Conservation (phyloP, 2,113 vertebrate genomes). For the Gallinago jamesoni region DNA sequence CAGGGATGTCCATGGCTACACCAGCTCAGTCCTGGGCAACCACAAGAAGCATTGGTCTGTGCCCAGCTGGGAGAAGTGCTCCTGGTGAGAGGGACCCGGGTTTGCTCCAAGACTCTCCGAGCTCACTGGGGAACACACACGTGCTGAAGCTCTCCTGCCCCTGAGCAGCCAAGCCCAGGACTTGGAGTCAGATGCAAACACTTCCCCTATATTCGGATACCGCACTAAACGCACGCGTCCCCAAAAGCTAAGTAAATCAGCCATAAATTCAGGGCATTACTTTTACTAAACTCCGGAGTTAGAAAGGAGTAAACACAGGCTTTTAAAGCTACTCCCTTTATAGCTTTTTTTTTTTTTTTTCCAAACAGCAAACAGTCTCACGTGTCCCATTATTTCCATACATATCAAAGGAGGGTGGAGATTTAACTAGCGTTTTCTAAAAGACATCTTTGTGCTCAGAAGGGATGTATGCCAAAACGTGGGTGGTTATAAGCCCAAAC, state of each 20-base stretch:
- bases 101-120: background rate
- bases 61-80: background rate
- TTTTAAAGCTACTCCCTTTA: slow-evolving; percentile 35
- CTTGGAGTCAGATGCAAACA: background rate
- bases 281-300: background rate
- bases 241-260: background rate
- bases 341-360: background rate
- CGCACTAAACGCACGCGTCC: background rate
- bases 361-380: slow-evolving; percentile 51
- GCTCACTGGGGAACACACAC: background rate
- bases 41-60: background rate
- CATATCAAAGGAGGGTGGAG: slow-evolving; percentile 68
- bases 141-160: background rate
- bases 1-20: background rate
- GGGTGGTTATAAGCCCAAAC: slow-evolving; percentile 65
- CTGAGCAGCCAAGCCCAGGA: background rate
- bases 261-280: background rate
- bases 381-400: slow-evolving; percentile 66
- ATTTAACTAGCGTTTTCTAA: slow-evolving; percentile 59
- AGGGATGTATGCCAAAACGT: slow-evolving; percentile 64
- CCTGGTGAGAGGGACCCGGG: background rate
- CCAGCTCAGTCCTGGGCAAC: background rate
- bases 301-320: background rate
- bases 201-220: background rate
- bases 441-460: slow-evolving; percentile 68